A percentile compares a stretch with the other conserved stretches of the same genome.
Evolutionary conservation across 2,113 vertebrate genomes (phyloP).

Genomic region (Channa argus): DNA sequence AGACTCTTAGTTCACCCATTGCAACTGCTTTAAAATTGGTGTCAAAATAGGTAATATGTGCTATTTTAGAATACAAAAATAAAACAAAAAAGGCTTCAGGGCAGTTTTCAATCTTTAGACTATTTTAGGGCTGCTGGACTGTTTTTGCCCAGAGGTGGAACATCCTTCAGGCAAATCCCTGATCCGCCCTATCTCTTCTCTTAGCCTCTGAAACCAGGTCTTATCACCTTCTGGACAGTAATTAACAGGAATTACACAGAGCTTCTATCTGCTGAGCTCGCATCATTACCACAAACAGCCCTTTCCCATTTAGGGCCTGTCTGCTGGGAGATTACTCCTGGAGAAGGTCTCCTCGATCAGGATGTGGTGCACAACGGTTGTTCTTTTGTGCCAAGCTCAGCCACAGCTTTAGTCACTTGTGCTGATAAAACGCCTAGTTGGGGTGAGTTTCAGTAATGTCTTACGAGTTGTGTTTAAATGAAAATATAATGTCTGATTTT

Average conservation of each 20-base stretch:
- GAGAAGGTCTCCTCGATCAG: constrained; percentile 49
- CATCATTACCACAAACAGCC: constrained; percentile 54
- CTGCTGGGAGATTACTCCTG: constrained; percentile 69
- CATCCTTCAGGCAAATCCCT: constrained; percentile 69
- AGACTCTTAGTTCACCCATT: neutral
- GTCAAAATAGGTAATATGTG: constrained; percentile 3
- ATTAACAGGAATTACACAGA: constrained; percentile 82
- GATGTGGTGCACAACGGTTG: constrained; percentile 42
- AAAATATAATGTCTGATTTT: neutral
- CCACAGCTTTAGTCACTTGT: constrained; percentile 19
- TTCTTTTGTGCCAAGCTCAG: constrained; percentile 23
- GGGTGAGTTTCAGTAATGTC: constrained; percentile 2
- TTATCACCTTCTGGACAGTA: constrained; percentile 77
- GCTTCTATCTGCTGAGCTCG: constrained; percentile 69
- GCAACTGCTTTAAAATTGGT: neutral
- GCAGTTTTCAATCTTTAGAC: constrained; percentile 35
- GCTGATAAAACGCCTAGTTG: constrained; percentile 27
- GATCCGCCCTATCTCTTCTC: constrained; percentile 75
- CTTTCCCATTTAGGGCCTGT: constrained; percentile 70
- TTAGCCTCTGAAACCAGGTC: constrained; percentile 72
- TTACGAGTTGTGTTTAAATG: neutral
- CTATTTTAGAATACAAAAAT: constrained; percentile 8
- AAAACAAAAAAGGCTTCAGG: constrained; percentile 18
- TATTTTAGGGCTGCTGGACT: constrained; percentile 51
- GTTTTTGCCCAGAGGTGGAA: constrained; percentile 53